Conservation (phyloP, 2,797 vertebrate species). For the Sebastolobus altivelis region DNA sequence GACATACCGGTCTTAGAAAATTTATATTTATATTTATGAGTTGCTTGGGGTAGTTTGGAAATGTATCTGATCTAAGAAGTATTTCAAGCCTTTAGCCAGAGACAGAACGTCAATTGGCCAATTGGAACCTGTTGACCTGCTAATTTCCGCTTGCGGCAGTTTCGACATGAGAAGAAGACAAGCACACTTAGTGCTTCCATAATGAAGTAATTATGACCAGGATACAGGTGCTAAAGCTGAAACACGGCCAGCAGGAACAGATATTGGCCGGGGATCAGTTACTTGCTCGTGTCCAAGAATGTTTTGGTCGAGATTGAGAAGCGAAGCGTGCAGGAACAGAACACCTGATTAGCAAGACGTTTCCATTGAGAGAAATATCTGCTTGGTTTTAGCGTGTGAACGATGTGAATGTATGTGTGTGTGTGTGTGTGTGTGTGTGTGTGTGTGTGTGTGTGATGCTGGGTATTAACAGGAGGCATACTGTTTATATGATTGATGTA, state of each 20-base stretch:
- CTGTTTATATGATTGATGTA: not conserved
- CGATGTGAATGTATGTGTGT: not conserved
- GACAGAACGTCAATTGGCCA: not conserved
- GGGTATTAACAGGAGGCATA: not conserved
- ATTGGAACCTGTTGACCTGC: constrained; percentile 25
- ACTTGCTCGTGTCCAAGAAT: constrained; percentile 53
- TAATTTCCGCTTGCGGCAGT: constrained; percentile 44
- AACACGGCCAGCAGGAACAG: constrained; percentile 53
- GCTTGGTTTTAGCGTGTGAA: not conserved
- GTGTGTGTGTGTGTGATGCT: not conserved
- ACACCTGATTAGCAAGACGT: constrained; percentile 48
- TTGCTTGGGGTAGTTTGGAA: not conserved
- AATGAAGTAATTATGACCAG: constrained; percentile 54
- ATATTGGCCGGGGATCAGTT: constrained; percentile 66
- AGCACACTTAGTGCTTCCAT: constrained; percentile 45
- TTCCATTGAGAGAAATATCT: constrained; percentile 30
- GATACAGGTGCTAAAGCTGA: constrained; percentile 62
- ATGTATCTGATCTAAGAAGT: not conserved
- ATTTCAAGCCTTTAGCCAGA: constrained; percentile 16
- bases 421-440: not conserved
- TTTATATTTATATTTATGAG: not conserved
- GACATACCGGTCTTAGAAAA: not conserved
- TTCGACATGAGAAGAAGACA: constrained; percentile 46
- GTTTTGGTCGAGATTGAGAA: constrained; percentile 45
- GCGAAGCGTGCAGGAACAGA: constrained; percentile 46